Evolutionary conservation across 2,797 vertebrate genomes (phyloP).

Genomic region (Melanogrammus aeglefinus): DNA sequence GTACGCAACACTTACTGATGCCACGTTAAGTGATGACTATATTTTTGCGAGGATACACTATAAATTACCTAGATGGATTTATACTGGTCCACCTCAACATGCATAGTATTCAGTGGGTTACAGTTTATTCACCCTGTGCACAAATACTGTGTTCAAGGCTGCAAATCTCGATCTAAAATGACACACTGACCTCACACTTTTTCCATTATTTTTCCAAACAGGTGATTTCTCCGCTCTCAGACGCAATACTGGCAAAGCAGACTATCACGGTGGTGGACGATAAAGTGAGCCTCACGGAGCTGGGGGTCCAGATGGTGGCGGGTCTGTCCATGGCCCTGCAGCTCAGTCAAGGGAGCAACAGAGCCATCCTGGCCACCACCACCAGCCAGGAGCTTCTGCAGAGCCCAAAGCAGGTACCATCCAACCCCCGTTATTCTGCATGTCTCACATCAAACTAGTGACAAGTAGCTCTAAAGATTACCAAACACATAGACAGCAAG

Average conservation of each 20-base stretch:
- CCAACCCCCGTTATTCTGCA: background rate
- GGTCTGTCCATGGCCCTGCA: slow-evolving; percentile 86
- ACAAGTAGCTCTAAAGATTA: background rate
- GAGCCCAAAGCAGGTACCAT: slow-evolving; percentile 84
- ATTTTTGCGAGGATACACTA: no score
- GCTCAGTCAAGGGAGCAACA: slow-evolving; percentile 79
- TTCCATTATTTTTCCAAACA: slow-evolving; percentile 40
- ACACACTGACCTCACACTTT: slow-evolving; percentile 4
- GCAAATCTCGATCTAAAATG: slow-evolving; percentile 82
- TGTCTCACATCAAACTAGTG: background rate
- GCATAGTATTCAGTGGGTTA: no score
- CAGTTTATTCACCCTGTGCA: slow-evolving; percentile 73
- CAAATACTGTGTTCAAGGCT: slow-evolving; percentile 81
- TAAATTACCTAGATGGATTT: no score
- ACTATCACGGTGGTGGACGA: slow-evolving; percentile 90
- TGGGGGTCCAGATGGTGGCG: slow-evolving; percentile 89
- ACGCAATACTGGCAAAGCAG: slow-evolving; percentile 95
- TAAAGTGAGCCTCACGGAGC: slow-evolving; percentile 90
- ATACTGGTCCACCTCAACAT: no score
- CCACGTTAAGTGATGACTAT: no score
- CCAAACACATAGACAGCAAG: background rate
- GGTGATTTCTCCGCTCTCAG: slow-evolving; percentile 93
- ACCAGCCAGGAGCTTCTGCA: slow-evolving; percentile 87
- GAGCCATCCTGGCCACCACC: slow-evolving; percentile 82
- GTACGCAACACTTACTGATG: background rate